Percentiles rank a stretch among this genome's conserved stretches.
phyloP scores from a whole-genome alignment of 2,888 invertebrate genomes.

The Belgica antarctica region DNA sequence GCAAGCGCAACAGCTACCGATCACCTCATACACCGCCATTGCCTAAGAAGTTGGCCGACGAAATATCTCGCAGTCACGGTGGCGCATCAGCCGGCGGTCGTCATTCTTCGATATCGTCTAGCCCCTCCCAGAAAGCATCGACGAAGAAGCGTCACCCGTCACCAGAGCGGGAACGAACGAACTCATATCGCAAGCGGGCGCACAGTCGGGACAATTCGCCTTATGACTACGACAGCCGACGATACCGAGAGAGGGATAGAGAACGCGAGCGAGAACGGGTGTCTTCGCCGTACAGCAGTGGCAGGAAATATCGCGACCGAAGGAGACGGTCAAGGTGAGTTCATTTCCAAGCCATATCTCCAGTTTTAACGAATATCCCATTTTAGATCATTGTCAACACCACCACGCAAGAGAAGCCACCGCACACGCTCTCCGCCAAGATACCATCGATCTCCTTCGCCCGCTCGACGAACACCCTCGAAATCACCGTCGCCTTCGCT shows the following conservation, averaged over 20 bases:
- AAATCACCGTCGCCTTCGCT: constrained; percentile 49
- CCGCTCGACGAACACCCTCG: constrained; percentile 53
- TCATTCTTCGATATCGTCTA: constrained; percentile 39
- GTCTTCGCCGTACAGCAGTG: constrained; percentile 26
- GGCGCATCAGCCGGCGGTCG: neutral
- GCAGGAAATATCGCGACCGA: constrained; percentile 20
- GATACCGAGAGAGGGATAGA: constrained; percentile 15
- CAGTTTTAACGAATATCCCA: neutral
- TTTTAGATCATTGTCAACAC: constrained; percentile 35
- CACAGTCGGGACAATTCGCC: constrained; percentile 26
- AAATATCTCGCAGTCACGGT: neutral
- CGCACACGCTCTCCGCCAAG: constrained; percentile 32
- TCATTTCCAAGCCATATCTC: too few species aligned
- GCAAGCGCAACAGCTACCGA: constrained; percentile 39
- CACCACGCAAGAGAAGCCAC: constrained; percentile 19
- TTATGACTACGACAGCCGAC: constrained; percentile 28
- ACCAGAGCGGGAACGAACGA: constrained; percentile 22
- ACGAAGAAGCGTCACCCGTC: neutral
- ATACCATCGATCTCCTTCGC: constrained; percentile 46
- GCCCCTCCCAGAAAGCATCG: constrained; percentile 34
- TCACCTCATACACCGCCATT: constrained; percentile 55
- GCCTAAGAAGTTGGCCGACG: constrained; percentile 42
- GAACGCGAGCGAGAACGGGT: too few species aligned
- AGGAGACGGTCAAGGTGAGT: constrained; percentile 40
- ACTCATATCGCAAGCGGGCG: constrained; percentile 35